phyloP scores from a whole-genome alignment of 2,113 vertebrate genomes.

The Esox niger region DNA sequence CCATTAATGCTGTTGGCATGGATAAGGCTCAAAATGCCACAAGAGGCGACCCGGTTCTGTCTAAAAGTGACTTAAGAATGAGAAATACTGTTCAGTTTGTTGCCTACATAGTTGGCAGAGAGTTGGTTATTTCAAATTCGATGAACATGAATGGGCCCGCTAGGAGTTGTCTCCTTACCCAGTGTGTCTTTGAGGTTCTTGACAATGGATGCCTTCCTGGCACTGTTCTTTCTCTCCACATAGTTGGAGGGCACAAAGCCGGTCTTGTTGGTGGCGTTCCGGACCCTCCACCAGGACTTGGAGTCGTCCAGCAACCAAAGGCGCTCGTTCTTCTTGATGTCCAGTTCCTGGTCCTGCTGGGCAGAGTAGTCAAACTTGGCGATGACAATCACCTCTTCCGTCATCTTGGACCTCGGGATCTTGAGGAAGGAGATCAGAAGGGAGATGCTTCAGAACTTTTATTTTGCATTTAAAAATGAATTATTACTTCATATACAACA shows the following conservation, averaged over 20 bases:
- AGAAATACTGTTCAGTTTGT: too few species aligned
- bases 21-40: too few species aligned
- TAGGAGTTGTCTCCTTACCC: constrained; percentile 78
- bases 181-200: constrained; percentile 90
- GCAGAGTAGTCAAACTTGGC: constrained; percentile 93
- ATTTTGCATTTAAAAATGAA: too few species aligned
- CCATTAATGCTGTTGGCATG: too few species aligned
- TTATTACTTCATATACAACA: too few species aligned
- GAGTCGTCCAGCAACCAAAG: constrained; percentile 89
- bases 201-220: constrained; percentile 87
- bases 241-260: constrained; percentile 93
- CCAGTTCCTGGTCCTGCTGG: constrained; percentile 91
- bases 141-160: too few species aligned
- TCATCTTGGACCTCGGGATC: constrained; percentile 78
- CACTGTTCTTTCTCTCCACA: constrained; percentile 89
- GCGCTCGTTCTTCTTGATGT: constrained; percentile 91
- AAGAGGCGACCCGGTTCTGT: too few species aligned
- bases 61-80: too few species aligned
- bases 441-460: background rate
- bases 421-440: constrained; percentile 51
- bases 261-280: constrained; percentile 88
- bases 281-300: constrained; percentile 90
- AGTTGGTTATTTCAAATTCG: too few species aligned
- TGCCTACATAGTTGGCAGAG: too few species aligned
- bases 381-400: constrained; percentile 89